Percentiles rank a stretch among this genome's conserved stretches.
These are phyloP conservation scores for Scaptomyza pallida DNA, from an alignment of 1,140 invertebrate species.

Conservation along the genomic window DNA sequence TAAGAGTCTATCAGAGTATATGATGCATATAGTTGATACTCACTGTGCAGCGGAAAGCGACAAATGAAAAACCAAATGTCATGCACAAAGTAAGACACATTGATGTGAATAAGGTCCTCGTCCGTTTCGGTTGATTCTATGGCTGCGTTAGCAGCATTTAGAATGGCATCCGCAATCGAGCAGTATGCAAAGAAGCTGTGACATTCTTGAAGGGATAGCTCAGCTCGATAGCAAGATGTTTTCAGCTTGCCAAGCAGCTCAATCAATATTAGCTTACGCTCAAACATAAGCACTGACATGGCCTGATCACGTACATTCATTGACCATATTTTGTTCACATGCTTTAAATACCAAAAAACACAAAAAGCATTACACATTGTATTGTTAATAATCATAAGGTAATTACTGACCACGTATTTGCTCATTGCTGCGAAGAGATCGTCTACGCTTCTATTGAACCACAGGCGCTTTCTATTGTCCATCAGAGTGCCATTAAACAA, in stretches of 20 bases:
- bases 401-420: conserved; percentile 29
- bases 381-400: no score
- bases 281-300: conserved; percentile 43
- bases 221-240: conserved; percentile 44
- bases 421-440: conserved; percentile 43
- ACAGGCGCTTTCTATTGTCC: conserved; percentile 3
- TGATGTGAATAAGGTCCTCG: background rate
- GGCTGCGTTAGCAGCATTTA: conserved; percentile 32
- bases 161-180: conserved; percentile 53
- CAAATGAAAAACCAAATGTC: conserved; percentile 66
- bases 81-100: conserved; percentile 47
- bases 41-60: conserved; percentile 47
- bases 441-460: conserved; percentile 37
- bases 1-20: background rate
- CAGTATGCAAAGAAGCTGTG: conserved; percentile 59
- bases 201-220: conserved; percentile 42
- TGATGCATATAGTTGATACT: conserved; percentile 20
- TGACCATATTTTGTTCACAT: background rate
- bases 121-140: background rate
- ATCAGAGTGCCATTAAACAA: conserved; percentile 26
- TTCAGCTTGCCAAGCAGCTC: conserved; percentile 62
- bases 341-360: no score
- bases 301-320: conserved; percentile 14
- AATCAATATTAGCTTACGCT: conserved; percentile 56
- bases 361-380: no score